Conservation (phyloP, 2,888 invertebrate genomes). For the Geophilus truncorum region DNA sequence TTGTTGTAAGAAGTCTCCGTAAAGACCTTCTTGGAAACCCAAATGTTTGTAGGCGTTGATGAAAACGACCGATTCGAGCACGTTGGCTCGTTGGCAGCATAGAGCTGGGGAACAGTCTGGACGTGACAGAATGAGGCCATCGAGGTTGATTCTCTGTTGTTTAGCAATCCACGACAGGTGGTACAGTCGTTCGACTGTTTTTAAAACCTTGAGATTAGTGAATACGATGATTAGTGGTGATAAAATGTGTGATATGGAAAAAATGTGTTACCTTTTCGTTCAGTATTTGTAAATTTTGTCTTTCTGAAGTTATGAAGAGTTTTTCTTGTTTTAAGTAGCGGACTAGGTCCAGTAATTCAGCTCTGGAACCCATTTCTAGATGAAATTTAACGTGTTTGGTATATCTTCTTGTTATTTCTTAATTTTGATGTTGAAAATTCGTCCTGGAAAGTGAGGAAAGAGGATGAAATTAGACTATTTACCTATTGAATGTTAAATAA, state of each 20-base stretch:
- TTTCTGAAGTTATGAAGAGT: slow-evolving; percentile 78
- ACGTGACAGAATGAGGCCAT: slow-evolving; percentile 66
- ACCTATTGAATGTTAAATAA: too few relatives aligned
- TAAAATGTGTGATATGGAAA: neutral
- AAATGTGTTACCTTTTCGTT: slow-evolving; percentile 45
- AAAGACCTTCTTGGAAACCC: slow-evolving; percentile 68
- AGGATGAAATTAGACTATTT: too few relatives aligned
- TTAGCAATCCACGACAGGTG: slow-evolving; percentile 82
- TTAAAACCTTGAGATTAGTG: slow-evolving; percentile 49
- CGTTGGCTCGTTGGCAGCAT: slow-evolving; percentile 67
- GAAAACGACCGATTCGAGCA: slow-evolving; percentile 61
- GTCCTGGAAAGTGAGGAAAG: neutral
- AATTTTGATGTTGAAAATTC: neutral
- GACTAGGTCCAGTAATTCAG: slow-evolving; percentile 60
- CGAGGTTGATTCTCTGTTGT: slow-evolving; percentile 76
- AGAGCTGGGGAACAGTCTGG: slow-evolving; percentile 70
- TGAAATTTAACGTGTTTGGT: too few relatives aligned
- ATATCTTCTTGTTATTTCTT: too few relatives aligned
- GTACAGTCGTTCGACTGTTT: slow-evolving; percentile 57
- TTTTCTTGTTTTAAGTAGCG: slow-evolving; percentile 74
- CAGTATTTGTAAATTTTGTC: slow-evolving; percentile 57
- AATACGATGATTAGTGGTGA: neutral
- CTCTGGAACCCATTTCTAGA: slow-evolving; percentile 34
- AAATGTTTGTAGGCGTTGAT: slow-evolving; percentile 76
- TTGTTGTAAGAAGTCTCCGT: slow-evolving; percentile 64